Evolutionary conservation across 2,888 invertebrate species (phyloP), one percentile per base, ranked within the genome.

Genomic region (Napeogenes inachia): DNA sequence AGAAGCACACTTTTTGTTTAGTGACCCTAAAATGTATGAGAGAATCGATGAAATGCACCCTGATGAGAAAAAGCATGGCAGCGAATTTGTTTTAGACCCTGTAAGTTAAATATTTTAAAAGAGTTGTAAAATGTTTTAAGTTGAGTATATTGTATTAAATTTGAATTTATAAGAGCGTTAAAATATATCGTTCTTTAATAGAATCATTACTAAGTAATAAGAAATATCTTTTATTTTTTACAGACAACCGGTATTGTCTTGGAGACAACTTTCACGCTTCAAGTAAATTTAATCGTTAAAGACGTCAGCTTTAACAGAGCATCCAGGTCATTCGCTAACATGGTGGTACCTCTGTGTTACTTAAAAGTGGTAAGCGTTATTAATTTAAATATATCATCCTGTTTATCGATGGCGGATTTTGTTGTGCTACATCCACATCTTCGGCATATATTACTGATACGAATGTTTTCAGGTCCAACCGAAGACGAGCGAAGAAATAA

Each of bases 331-430:
- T 95, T 95, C 78, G 92, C 94, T 69, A 89, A 92, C 57, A 83
- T 93, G 70, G 91, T 92, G 0, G 68, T 96, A 46, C 96, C 96
- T 0, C 79, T 95, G 46, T 91, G 94, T 54, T 94, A 95, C 92
- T 79, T 93, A 4, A 93, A 93, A 79, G 82, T 95, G 75, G 93
- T 94, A 79, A 91, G 92, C 75, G 13, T 45, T 54, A 57, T 4
- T 13, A 32, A 13, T 45, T 57, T 57, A n/a, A 8, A 12, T 30
- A 13, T 30, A n/a, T 21, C 45, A 8, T 4, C 4, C 4, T 57
- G n/a, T n/a, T 10, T 6, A 5, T 6, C n/a, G 21, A 21, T 21
- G 21, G 21, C 21, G 21, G 21, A 21, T 21, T 21, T 21, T 21
- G 21, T 21, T 1, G 21, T 21, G 21, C 21, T 30, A 32, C 8